These are phyloP conservation scores for Porites cylindrica DNA, from an alignment of 92 coral and sea anemone species.

Conservation along the genomic window DNA sequence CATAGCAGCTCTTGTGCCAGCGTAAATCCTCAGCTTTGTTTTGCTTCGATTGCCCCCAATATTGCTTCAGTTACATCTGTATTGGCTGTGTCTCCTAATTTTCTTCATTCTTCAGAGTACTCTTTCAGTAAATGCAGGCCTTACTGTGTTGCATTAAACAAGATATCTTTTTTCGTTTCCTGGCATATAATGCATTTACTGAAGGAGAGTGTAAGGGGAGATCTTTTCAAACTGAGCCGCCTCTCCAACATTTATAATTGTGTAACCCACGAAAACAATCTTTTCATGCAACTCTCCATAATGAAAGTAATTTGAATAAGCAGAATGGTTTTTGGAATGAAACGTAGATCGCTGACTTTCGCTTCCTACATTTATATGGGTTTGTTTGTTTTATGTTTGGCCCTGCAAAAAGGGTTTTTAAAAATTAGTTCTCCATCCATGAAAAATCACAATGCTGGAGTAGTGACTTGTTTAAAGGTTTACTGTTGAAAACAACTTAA, in stretches of 20 bases:
- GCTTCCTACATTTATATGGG: neutral
- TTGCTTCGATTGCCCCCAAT: conserved; percentile 7
- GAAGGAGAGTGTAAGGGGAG: no score
- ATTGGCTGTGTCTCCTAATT: conserved; percentile 21
- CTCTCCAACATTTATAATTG: no score
- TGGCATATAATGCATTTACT: neutral
- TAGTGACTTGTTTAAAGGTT: no score
- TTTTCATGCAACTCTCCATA: neutral
- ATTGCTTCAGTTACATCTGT: conserved; percentile 21
- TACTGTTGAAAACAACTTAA: no score
- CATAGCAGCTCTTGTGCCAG: neutral
- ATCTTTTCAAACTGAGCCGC: no score
- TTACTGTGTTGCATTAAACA: conserved; percentile 34
- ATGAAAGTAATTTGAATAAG: neutral
- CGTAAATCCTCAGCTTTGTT: conserved; percentile 17
- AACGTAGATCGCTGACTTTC: conserved; percentile 8
- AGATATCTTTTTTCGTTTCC: conserved; percentile 12
- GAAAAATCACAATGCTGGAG: no score
- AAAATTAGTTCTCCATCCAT: no score
- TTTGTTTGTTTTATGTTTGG: neutral
- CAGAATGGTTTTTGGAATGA: neutral
- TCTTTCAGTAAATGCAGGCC: conserved; percentile 31
- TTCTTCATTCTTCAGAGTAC: conserved; percentile 29
- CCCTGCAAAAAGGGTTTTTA: neutral
- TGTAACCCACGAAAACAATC: no score